A percentile compares a stretch with the other conserved stretches of the same genome.
phyloP scores from a whole-genome alignment of 2,888 invertebrate species.

The Elmis aenea region DNA sequence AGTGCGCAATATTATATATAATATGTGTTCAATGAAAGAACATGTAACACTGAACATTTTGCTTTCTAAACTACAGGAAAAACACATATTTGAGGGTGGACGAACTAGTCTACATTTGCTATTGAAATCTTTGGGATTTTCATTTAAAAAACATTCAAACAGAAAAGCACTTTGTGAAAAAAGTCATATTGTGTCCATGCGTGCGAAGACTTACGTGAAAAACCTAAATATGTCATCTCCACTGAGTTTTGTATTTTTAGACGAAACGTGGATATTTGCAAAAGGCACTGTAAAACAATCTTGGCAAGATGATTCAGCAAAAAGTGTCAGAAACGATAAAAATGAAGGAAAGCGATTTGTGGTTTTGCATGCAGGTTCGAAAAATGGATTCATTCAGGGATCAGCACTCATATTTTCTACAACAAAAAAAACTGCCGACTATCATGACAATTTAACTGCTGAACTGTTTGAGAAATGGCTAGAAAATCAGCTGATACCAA shows the following conservation, averaged over 20 bases:
- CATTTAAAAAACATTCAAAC: background rate
- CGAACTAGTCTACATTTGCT: too few relatives aligned
- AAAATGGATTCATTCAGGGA: background rate
- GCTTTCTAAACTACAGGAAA: background rate
- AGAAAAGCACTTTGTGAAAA: too few relatives aligned
- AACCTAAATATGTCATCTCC: constrained; percentile 1
- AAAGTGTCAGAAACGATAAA: too few relatives aligned
- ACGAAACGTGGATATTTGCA: too few relatives aligned
- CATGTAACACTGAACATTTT: background rate
- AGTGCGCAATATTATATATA: too few relatives aligned
- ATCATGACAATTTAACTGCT: constrained; percentile 3
- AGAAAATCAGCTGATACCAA: constrained; percentile 1
- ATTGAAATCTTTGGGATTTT: constrained; percentile 1
- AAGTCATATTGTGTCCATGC: background rate
- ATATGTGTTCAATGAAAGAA: too few relatives aligned
- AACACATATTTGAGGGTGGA: too few relatives aligned
- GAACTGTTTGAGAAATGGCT: constrained; percentile 3
- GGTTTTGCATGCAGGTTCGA: constrained; percentile 2
- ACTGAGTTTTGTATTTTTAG: constrained; percentile 1
- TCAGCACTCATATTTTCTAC: constrained; percentile 2
- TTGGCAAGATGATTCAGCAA: too few relatives aligned
- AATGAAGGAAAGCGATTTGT: constrained; percentile 5
- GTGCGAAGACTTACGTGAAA: background rate
- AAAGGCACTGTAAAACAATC: too few relatives aligned
- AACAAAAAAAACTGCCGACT: constrained; percentile 1